phyloP scores from a whole-genome alignment of 2,888 invertebrate genomes.

The Odontocerum albicorne region DNA sequence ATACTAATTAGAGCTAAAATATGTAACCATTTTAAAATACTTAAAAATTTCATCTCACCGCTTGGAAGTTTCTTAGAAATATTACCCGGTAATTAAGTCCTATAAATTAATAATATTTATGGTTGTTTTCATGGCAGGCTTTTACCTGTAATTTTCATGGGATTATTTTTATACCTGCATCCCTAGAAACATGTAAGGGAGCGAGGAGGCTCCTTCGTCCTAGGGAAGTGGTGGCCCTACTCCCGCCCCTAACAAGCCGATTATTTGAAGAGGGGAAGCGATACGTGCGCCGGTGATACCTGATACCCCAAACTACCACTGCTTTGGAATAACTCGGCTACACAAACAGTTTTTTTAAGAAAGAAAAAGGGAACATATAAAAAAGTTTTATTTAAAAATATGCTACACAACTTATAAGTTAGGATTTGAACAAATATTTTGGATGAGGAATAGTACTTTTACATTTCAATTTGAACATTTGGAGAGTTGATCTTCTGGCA shows the following conservation, averaged over 20 bases:
- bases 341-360: no score
- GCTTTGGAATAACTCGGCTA: no score
- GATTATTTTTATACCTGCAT: constrained; percentile 7
- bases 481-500: background rate
- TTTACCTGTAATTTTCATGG: background rate
- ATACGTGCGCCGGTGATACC: constrained; percentile 24
- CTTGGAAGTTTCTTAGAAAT: no score
- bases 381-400: no score
- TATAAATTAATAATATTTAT: no score
- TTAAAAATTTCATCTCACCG: no score
- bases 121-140: no score
- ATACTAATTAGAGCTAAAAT: no score
- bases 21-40: no score
- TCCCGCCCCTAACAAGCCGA: constrained; percentile 28
- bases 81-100: no score
- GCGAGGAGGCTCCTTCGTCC: background rate
- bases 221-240: background rate
- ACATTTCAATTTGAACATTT: background rate
- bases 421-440: background rate
- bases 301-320: constrained; percentile 19
- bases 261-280: constrained; percentile 30
- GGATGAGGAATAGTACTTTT: background rate
- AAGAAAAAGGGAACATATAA: no score
- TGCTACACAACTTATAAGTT: no score
- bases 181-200: background rate